Conservation (phyloP, 37 sponge, comb jelly and placozoan species). For the Theonella swinhoei region DNA sequence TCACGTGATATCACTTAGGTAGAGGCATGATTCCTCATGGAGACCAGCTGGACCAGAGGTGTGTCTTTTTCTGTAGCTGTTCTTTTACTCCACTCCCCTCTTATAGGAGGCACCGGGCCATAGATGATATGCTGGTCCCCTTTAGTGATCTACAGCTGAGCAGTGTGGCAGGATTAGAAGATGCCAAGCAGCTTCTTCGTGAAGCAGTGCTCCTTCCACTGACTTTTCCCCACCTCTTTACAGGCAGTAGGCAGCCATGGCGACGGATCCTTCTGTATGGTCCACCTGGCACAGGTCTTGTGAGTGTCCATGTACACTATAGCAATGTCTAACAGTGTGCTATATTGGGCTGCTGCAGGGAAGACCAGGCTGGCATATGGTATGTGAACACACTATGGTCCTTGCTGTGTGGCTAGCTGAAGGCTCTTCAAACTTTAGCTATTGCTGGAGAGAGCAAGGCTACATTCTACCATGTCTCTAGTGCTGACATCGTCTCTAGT, state of each 20-base stretch:
- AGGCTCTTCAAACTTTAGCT: conserved; percentile 44
- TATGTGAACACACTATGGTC: too few species aligned
- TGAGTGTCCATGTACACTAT: too few species aligned
- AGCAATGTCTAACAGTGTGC: neutral
- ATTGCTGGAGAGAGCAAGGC: conserved; percentile 78
- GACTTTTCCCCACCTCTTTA: conserved; percentile 67
- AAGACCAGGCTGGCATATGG: conserved; percentile 69
- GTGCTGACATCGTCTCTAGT: conserved; percentile 89
- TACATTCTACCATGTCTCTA: conserved; percentile 81
- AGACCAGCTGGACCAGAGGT: neutral
- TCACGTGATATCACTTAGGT: neutral
- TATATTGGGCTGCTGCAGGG: conserved; percentile 12
- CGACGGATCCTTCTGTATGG: conserved; percentile 83
- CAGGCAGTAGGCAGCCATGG: conserved; percentile 78
- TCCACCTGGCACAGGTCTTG: conserved; percentile 85
- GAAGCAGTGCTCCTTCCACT: conserved; percentile 80
- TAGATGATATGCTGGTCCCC: conserved; percentile 26
- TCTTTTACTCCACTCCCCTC: neutral
- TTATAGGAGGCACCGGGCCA: neutral
- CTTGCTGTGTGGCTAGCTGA: neutral
- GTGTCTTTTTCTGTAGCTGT: too few species aligned
- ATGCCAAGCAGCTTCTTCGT: conserved; percentile 73
- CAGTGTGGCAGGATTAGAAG: conserved; percentile 74
- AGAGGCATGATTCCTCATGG: neutral
- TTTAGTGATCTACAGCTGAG: conserved; percentile 22